phyloP scores from a whole-genome alignment of 2,888 invertebrate genomes.

The Cephus pulcher region DNA sequence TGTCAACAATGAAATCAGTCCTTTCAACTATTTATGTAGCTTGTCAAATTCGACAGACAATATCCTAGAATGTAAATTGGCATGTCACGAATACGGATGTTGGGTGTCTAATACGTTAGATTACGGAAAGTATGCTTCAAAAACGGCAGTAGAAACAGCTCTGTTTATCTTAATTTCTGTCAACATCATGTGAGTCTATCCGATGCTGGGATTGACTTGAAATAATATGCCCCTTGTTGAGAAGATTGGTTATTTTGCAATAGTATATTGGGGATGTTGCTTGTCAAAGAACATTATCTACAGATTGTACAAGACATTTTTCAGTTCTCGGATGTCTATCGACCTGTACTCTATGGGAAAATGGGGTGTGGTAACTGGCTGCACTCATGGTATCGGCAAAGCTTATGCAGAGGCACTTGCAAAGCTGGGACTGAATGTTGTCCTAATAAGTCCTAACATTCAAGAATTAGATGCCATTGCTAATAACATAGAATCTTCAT shows the following conservation, averaged over 20 bases:
- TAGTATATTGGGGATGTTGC: constrained; percentile 44
- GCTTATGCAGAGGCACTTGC: constrained; percentile 77
- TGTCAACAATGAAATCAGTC: not conserved
- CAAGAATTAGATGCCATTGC: constrained; percentile 36
- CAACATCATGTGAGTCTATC: not conserved
- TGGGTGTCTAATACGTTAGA: not conserved
- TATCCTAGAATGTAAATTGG: not conserved
- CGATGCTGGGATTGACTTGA: not conserved
- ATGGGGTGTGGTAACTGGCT: constrained; percentile 79
- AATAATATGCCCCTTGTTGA: constrained; percentile 39
- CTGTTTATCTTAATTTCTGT: not conserved
- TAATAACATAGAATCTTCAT: constrained; percentile 69
- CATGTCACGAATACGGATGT: not conserved
- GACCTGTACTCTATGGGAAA: constrained; percentile 45
- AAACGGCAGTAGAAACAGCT: not conserved
- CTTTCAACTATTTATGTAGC: not conserved
- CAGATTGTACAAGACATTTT: constrained; percentile 37
- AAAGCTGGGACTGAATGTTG: constrained; percentile 42
- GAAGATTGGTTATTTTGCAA: constrained; percentile 48
- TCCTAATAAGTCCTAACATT: constrained; percentile 41
- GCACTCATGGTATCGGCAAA: constrained; percentile 89
- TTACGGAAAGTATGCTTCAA: not conserved
- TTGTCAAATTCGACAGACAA: not conserved
- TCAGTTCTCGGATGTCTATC: constrained; percentile 25
- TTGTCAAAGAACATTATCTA: constrained; percentile 36